Percentiles rank a stretch among this genome's conserved stretches.
These are phyloP conservation scores for Ctenodactylus gundi DNA, from an alignment of 2,113 vertebrate species.

Conservation along the genomic window DNA sequence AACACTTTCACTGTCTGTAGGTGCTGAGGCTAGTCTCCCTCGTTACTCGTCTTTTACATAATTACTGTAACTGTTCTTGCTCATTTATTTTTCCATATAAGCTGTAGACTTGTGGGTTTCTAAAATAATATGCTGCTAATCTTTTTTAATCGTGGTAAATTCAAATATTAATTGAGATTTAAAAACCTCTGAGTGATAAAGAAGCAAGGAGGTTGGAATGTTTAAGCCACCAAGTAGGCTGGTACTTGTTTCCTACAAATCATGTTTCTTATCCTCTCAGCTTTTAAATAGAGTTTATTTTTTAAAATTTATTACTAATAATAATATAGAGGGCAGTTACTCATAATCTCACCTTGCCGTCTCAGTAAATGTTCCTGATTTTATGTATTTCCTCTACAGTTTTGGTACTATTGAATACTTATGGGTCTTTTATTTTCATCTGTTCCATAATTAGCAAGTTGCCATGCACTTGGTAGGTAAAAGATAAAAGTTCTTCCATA, in stretches of 20 bases:
- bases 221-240: no score
- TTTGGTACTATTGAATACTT: not conserved
- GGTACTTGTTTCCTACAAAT: no score
- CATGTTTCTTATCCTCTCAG: not conserved
- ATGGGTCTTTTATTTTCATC: not conserved
- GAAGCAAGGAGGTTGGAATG: no score
- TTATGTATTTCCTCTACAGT: not conserved
- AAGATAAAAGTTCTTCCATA: not conserved
- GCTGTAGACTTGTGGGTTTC: not conserved
- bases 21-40: not conserved
- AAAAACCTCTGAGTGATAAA: no score
- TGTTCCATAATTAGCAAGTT: not conserved
- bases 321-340: not conserved
- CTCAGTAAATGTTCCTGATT: not conserved
- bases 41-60: not conserved
- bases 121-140: not conserved
- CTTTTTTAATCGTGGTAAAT: not conserved
- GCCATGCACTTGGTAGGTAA: not conserved
- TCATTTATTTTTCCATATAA: not conserved
- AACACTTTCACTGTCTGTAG: not conserved
- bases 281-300: not conserved
- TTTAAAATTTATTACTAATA: slow-evolving; percentile 1
- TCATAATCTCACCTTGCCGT: not conserved
- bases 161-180: not conserved
- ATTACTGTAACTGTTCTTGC: slow-evolving; percentile 11